Base-by-base conservation (phyloP, 2,888 invertebrate genomes). In the Dryomyza anilis region DNA sequence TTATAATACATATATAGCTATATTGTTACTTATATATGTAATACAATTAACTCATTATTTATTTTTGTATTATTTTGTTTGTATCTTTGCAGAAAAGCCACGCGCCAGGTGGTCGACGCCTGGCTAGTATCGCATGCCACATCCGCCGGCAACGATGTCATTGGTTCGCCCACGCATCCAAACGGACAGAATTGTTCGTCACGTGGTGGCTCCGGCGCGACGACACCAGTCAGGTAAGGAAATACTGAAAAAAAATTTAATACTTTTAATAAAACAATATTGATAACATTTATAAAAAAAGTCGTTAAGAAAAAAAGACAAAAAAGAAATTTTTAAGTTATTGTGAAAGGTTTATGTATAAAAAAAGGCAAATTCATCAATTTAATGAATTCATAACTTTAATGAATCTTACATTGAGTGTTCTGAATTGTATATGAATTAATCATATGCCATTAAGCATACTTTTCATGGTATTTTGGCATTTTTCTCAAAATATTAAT, bases 81-180 rank as follows among this genome's bases (percentile, higher is more conserved):
- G 57, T 65, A 45, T 62, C 14, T 63, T 69, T 66, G 60, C 71
- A 94, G 96, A 84, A 96, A 96, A 86, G 96, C 94, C 73, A 93
- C 95, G 71, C 88, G 95, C 73, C 93, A 94, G 80, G 92, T 95
- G 80, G 94, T 96, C 75, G 96, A 96, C 84, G 90, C 92, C 73
- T 96, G 96, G 96, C 85, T 96, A 76, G 90, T 95, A 71, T 91
- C 94, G 8, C 95, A 95, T 84, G 92, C 94, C 72, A 92, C 92
- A 63, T 75, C 86, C 84, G 82, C 82, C 64, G 83, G 83, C 70
- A 83, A 80, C 74, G 83, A 82, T 71, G 74, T 85, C 71, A 78
- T 73, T 83, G 85, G 68, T 87, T 87, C 65, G 86, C 88, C 64
- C 86, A 72, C 71, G 63, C 87, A 70, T 87, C 87, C 80, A 8